Evolutionary conservation across 2,113 vertebrate species (phyloP), one percentile per base, ranked within the genome.

Genomic region (Lepidothrix coronata): DNA sequence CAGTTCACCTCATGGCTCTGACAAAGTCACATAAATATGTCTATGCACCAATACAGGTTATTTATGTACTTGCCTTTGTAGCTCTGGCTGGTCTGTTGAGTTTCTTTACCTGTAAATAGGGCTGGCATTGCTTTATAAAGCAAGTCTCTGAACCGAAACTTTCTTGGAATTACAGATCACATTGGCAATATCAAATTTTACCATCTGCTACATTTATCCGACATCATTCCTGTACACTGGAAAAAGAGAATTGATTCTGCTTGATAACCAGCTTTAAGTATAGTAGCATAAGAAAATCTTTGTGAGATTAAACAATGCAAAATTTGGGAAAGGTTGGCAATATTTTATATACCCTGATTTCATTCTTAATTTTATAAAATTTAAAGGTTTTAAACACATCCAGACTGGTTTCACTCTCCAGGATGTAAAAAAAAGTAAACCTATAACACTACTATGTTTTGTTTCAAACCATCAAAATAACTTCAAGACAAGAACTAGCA

Each of bases 181-280:
- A 66, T 37, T 0, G 3, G 58, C 82, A 73, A 80, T 82, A 94
- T 49, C 9, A 79, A 89, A 76, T 91, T 85, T 94, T 88, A 37
- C 84, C 41, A 46, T 89, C 81, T 94, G 87, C 41, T 76, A 22
- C 41, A 43, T 67, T 85, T 59, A 73, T 66, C 71, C 72, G 67
- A 89, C 67, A 82, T 54, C 33, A 62, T 70, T 46, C 33, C 11
- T 27, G 7, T 20, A 55, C 2, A 1, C 22, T 49, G 67, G 58
- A 88, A 93, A 55, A 73, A 52, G 37, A 39, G 5, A 91, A 88
- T 17, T 66, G 55, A 83, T 90, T 94, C 72, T 74, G 27, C 67
- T 67, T 76, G 55, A 58, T 91, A 90, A 92, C 28, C 63, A 62
- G 8, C 51, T 76, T 91, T 72, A 82, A 93, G 85, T 72, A 80